Conservation (phyloP, 2,888 invertebrate species). For the Meloe dianella region DNA sequence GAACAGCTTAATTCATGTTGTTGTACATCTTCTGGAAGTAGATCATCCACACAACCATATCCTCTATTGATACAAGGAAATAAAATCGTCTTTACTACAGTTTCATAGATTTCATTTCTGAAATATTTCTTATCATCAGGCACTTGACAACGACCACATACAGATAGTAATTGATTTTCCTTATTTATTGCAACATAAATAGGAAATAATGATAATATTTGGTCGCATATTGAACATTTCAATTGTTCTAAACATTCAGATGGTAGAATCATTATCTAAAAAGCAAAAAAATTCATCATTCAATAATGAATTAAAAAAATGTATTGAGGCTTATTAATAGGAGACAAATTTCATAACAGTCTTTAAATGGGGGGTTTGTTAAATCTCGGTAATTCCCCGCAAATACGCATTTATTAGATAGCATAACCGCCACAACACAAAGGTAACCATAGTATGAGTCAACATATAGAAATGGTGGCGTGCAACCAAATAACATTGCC, state of each 20-base stretch:
- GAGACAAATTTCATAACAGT: too few relatives aligned
- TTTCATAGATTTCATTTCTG: not conserved
- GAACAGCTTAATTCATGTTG: not conserved
- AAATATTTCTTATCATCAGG: not conserved
- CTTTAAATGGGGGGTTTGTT: too few relatives aligned
- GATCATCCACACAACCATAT: not conserved
- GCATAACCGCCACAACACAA: too few relatives aligned
- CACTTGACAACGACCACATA: constrained; percentile 1
- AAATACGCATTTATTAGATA: too few relatives aligned
- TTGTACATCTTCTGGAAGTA: not conserved
- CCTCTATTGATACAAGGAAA: constrained; percentile 3
- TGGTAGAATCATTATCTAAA: not conserved
- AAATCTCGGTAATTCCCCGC: too few relatives aligned
- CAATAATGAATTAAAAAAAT: too few relatives aligned
- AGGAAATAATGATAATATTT: not conserved
- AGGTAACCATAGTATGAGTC: too few relatives aligned
- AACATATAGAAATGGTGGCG: too few relatives aligned
- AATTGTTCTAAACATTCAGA: too few relatives aligned
- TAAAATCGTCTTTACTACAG: not conserved
- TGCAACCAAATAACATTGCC: too few relatives aligned
- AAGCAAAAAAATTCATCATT: too few relatives aligned
- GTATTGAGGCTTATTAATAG: too few relatives aligned
- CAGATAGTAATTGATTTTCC: not conserved
- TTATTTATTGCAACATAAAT: not conserved
- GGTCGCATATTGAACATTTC: not conserved